Conservation (phyloP, 2,888 invertebrate species). For the Standfussiana lucernea region DNA sequence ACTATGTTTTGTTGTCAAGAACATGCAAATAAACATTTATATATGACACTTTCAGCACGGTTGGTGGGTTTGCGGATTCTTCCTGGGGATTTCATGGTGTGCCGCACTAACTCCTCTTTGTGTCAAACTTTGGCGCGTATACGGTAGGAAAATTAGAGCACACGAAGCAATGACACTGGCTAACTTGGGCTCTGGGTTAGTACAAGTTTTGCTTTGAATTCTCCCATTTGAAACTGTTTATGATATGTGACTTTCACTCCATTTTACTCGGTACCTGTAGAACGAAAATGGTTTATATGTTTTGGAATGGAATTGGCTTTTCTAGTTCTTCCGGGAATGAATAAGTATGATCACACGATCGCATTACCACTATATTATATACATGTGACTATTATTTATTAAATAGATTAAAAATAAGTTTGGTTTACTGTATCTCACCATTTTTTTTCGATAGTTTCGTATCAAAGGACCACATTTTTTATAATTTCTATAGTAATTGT, state of each 20-base stretch:
- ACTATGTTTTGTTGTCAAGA: not conserved
- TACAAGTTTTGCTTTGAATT: constrained; percentile 39
- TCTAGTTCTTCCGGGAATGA: not conserved
- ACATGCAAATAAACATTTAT: not conserved
- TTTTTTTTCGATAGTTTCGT: not conserved
- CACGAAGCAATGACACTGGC: constrained; percentile 80
- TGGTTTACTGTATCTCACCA: not conserved
- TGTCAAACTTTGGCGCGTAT: constrained; percentile 89
- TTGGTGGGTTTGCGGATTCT: constrained; percentile 92
- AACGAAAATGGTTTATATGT: not conserved
- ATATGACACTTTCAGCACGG: constrained; percentile 89
- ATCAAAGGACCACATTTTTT: not conserved
- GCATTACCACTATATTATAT: not conserved
- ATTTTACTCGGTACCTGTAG: not conserved
- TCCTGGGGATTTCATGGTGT: constrained; percentile 91
- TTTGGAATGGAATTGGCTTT: not conserved
- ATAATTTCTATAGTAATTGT: too few species aligned
- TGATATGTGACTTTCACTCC: constrained; percentile 19
- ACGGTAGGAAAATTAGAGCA: constrained; percentile 85
- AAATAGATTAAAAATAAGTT: not conserved
- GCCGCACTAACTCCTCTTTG: constrained; percentile 91
- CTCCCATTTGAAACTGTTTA: constrained; percentile 29
- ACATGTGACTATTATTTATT: not conserved
- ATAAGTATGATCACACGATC: not conserved
- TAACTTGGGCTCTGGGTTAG: constrained; percentile 78